These are phyloP conservation scores for Centrocercus urophasianus DNA, from an alignment of 2,113 vertebrate species.

Conservation along the genomic window DNA sequence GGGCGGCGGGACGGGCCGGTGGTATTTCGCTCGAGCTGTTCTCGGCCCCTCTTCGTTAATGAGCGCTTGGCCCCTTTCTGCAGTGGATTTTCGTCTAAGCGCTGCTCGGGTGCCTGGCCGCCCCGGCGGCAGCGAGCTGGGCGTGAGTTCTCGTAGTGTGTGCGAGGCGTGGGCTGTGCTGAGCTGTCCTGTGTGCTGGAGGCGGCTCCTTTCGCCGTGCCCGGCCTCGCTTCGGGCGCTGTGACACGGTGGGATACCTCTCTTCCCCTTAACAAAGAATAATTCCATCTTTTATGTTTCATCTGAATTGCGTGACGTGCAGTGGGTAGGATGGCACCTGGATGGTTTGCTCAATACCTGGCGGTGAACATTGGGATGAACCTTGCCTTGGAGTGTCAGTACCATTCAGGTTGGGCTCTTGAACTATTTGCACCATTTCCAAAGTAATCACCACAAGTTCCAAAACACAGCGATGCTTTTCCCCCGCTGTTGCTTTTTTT, in stretches of 20 bases:
- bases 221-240: fast-evolving
- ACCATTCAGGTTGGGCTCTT: not conserved
- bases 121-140: not conserved
- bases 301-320: not conserved
- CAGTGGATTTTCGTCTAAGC: not conserved
- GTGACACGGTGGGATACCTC: fast-evolving
- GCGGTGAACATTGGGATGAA: not conserved
- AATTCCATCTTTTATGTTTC: not conserved
- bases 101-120: not conserved
- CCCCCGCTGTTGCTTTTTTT: not conserved
- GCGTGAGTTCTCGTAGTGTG: not conserved
- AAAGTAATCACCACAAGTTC: not conserved
- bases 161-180: fast-evolving
- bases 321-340: not conserved
- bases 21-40: fast-evolving
- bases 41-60: fast-evolving
- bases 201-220: not conserved
- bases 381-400: not conserved
- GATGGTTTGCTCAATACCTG: fast-evolving
- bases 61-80: fast-evolving
- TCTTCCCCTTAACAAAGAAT: not conserved
- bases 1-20: too few species aligned
- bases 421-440: not conserved
- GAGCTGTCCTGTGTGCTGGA: not conserved
- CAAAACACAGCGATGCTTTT: not conserved